Evolutionary conservation across 2,797 vertebrate genomes (phyloP), one percentile per base, ranked within the genome.

Genomic region (Sebastes taczanowskii): DNA sequence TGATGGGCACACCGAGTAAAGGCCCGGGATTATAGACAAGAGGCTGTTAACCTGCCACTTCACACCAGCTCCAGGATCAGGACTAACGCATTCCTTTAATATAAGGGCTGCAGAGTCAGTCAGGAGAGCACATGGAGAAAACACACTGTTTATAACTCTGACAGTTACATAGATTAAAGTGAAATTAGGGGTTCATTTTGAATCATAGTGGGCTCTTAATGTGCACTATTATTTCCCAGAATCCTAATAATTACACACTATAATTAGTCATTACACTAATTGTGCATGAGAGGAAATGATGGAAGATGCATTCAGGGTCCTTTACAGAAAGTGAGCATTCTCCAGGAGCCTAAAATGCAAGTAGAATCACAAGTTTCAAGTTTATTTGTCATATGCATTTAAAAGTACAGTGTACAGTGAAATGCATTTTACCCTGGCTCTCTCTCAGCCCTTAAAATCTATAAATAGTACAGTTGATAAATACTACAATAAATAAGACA

Each of bases 31-130:
- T 65, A 63, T 2, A 69, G 79, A 89, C 95, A 96, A 96, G 95
- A 95, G 95, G 95, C 95, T 95, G 96, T 96, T 96, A 97, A 96
- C 96, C 96, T 95, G 95, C 94, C 92, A 93, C 91, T 95, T 96
- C 94, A 95, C 94, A 95, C 93, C 95, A 93, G 95, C 94, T 89
- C 94, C 95, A 86, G 91, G 94, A 94, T 90, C 94, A 93, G 35
- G 62, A 64, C 64, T 30, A 84, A 83, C 75, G 95, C 94, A 95
- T 96, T 95, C 95, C 96, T 94, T 91, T 91, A 93, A 95, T 38
- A 38, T 38, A 38, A 38, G 96, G 94, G 89, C 94, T 46, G 42
- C 42, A 89, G 82, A 85, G 79, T 78, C 82, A 72, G 82, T 38
- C 35, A 38, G 35, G 34, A 80, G 80, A 72, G 73, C 69, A 56